Evolutionary conservation across 2,888 invertebrate species (phyloP), one percentile per base, ranked within the genome.

Genomic region (Flabesymbios commensalis): DNA sequence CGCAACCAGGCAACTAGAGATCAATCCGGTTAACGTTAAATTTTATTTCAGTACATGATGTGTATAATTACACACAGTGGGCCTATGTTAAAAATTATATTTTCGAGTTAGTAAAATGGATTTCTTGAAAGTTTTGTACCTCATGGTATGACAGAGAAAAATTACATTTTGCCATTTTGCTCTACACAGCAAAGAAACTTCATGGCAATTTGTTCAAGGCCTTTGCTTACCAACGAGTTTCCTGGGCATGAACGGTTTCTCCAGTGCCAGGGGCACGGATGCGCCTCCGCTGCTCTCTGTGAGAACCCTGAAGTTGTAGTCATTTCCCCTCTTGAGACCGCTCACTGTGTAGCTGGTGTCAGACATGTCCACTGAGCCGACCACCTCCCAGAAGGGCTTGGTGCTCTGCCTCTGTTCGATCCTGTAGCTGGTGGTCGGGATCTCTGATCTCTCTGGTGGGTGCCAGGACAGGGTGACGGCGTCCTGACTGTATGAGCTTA

Each of bases 381-480:
- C 64, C 19, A 52, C 33, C 14, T 69, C 63, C 71, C 71, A 71
- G 19, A 14, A 17, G 2, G 49, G 2, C 53, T 43, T 56, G 26
- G 57, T 28, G 1, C 55, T 47, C 24, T 71, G 70, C 3, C 69
- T 42, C 56, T 63, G 67, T 62, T 74, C 74, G 3, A 78, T 59
- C n/a, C 72, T 43, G 65, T 77, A 76, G 43, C 71, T 67, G n/a
- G 69, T 63, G 32, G 74, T 65, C 7, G 64, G 56, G 17, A 56
- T 36, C 14, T 72, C 71, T 54, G 72, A 69, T 22, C 61, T 59
- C 3, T 55, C 51, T 0, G 93, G 92, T 42, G 91, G 89, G 76
- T 89, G 89, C 93, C 94, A 94, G 81, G 89, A 88, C 63, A 94
- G 86, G 24, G 88, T 89, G 7, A 91, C 88, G 0, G 90, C 88